Evolutionary conservation across 2,888 invertebrate species (phyloP).

Genomic region (Toxonevra muliebris): DNA sequence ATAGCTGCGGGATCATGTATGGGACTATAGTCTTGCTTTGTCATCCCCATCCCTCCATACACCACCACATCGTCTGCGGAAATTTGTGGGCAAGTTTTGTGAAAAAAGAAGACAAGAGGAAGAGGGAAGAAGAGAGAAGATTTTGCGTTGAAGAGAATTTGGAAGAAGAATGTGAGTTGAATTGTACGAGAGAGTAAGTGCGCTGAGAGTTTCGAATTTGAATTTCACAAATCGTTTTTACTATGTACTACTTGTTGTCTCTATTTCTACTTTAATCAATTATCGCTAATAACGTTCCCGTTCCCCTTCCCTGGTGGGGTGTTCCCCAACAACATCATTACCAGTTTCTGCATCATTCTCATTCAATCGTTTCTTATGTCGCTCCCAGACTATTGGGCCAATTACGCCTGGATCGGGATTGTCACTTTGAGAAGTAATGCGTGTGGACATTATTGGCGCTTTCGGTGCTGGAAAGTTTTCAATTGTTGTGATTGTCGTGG

Average conservation of each 20-base stretch:
- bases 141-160: slow-evolving; percentile 24
- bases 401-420: slow-evolving; percentile 84
- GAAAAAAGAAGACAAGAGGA: slow-evolving; percentile 31
- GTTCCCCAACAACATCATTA: slow-evolving; percentile 36
- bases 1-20: slow-evolving; percentile 61
- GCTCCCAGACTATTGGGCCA: slow-evolving; percentile 85
- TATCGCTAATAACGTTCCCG: slow-evolving; percentile 50
- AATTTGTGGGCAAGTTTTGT: slow-evolving; percentile 10
- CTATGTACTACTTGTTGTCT: background rate
- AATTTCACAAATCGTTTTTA: slow-evolving; percentile 17
- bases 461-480: slow-evolving; percentile 57
- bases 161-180: slow-evolving; percentile 25
- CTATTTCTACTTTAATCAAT: slow-evolving; percentile 5
- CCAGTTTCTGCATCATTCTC: slow-evolving; percentile 46
- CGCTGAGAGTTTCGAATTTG: slow-evolving; percentile 33
- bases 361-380: slow-evolving; percentile 74
- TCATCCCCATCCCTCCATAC: background rate
- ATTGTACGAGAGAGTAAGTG: slow-evolving; percentile 29
- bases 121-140: slow-evolving; percentile 21
- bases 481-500: slow-evolving; percentile 51
- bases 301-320: slow-evolving; percentile 25
- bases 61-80: slow-evolving; percentile 15
- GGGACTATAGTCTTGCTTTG: slow-evolving; percentile 46
- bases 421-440: slow-evolving; percentile 74
- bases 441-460: slow-evolving; percentile 50